Evolutionary conservation across 35 echinoderm and acorn worm genomes (phyloP).

Genomic region (Stichopus chloronotus): DNA sequence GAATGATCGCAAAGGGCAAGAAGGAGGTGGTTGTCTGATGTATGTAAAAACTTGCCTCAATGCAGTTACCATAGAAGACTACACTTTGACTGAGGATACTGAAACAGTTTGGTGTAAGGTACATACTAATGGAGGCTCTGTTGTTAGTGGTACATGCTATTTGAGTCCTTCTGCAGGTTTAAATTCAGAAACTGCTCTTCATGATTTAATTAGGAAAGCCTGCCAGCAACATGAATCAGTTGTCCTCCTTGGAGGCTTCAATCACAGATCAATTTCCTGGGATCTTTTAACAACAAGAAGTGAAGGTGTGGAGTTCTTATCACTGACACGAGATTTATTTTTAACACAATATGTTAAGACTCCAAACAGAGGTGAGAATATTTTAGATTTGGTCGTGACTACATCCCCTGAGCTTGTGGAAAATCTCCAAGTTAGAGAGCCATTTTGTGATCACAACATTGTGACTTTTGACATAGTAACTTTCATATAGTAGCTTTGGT

Average conservation of each 20-base stretch:
- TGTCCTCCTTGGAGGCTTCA: constrained; percentile 1
- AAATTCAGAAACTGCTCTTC: constrained; percentile 4
- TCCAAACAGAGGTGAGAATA: constrained; percentile 27
- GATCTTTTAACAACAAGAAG: neutral
- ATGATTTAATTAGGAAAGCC: constrained; percentile 14
- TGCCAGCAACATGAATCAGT: constrained; percentile 13
- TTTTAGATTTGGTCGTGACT: constrained; percentile 5
- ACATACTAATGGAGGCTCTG: constrained; percentile 1
- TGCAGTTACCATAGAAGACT: constrained; percentile 9
- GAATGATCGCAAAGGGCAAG: constrained; percentile 2
- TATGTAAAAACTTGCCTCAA: neutral
- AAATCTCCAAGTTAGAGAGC: constrained; percentile 33
- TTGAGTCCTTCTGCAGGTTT: neutral
- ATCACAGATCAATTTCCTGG: constrained; percentile 17
- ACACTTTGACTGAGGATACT: neutral
- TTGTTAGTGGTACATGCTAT: constrained; percentile 40
- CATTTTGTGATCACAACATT: constrained; percentile 32
- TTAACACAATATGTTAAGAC: constrained; percentile 21
- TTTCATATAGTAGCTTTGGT: too few species aligned
- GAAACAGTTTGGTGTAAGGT: constrained; percentile 47
- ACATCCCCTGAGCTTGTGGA: constrained; percentile 5
- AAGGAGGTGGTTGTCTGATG: constrained; percentile 37
- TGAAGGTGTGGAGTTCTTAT: constrained; percentile 5
- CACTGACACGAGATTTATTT: neutral
- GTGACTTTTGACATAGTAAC: constrained; percentile 12